These are phyloP conservation scores for Rhegmatorhina hoffmannsi DNA, from an alignment of 2,113 vertebrate genomes.

Conservation along the genomic window DNA sequence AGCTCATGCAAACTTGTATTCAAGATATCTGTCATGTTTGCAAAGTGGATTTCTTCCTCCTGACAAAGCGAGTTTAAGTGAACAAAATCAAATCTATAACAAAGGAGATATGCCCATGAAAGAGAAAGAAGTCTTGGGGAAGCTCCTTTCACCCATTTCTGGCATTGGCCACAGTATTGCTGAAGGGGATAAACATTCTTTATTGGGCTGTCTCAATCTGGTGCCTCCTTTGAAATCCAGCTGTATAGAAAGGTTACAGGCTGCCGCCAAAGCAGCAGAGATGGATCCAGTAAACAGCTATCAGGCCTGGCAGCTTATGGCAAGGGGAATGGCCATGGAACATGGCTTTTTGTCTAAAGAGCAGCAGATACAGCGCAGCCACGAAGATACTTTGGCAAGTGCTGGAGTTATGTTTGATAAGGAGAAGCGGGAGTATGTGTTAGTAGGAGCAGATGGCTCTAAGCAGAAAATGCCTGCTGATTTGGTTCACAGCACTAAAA, in stretches of 20 bases:
- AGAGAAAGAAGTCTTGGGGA: slow-evolving; percentile 95
- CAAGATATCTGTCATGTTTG: slow-evolving; percentile 94
- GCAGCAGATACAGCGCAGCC: slow-evolving; percentile 86
- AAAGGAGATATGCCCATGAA: slow-evolving; percentile 93
- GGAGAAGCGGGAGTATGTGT: slow-evolving; percentile 93
- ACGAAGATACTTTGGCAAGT: slow-evolving; percentile 88
- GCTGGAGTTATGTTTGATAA: slow-evolving; percentile 88
- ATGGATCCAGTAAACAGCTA: slow-evolving; percentile 99
- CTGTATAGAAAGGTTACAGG: slow-evolving; percentile 97
- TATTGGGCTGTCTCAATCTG: slow-evolving; percentile 93
- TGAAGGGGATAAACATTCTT: slow-evolving; percentile 94
- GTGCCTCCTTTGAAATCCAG: slow-evolving; percentile 97
- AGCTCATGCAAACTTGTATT: slow-evolving; percentile 94
- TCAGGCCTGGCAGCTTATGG: slow-evolving; percentile 99
- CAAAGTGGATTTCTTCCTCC: slow-evolving; percentile 93
- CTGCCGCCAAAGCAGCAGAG: slow-evolving; percentile 95
- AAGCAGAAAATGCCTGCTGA: slow-evolving; percentile 95
- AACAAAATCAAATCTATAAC: slow-evolving; percentile 88
- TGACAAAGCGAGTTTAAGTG: slow-evolving; percentile 87
- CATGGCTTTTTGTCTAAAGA: slow-evolving; percentile 96
- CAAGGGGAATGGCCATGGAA: slow-evolving; percentile 95
- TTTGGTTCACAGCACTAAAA: slow-evolving; percentile 88
- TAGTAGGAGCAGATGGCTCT: slow-evolving; percentile 87
- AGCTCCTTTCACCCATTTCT: slow-evolving; percentile 90
- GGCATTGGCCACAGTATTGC: slow-evolving; percentile 85